Base-by-base conservation (phyloP, 2,797 vertebrate species). In the Dicrostonyx torquatus region DNA sequence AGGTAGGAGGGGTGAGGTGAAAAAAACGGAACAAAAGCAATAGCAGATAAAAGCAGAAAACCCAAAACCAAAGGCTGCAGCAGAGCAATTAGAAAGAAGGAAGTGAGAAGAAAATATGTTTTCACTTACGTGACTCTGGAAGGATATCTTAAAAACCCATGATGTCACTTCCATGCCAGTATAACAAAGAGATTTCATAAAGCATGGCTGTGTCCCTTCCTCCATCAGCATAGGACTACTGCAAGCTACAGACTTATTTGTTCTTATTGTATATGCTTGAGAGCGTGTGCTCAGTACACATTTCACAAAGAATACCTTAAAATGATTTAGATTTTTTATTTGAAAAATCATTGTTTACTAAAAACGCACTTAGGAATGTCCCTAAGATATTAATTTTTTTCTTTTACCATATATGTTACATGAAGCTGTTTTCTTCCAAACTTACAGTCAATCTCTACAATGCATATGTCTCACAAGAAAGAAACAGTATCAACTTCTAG, bases 121-220 rank as follows among this genome's bases (percentile, higher is more conserved):
- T 96, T 95, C 95, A 96, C 72, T 97, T 97, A 97, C 12, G 22
- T 34, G 55, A 77, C 78, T 96, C 85, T 6, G 5, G 93, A 96
- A 96, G 89, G 77, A 73, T 90, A 87, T 90, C 96, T 96, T 89
- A 93, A 95, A 97, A 66, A 60, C 85, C 29, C 5, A 90, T 97
- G 95, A 97, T 95, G 93, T 97, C 97, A 97, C 93, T 95, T 96
- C 94, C 91, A 89, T 94, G 91, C 93, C 93, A 90, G 45, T 73
- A 55, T 13, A 94, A n/a, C 62, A 90, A 80, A 96, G 58, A 91
- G 73, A 93, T 89, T 97, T 92, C 91, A 94, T 94, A 93, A 95
- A 96, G 91, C 83, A 87, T 55, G 83, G 3, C 43, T 80, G 53
- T 72, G 62, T 76, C 90, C 45, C 62, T 91, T 91, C 95, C 20